Conservation (phyloP, 2,113 vertebrate genomes). For the Baryphthengus martii region DNA sequence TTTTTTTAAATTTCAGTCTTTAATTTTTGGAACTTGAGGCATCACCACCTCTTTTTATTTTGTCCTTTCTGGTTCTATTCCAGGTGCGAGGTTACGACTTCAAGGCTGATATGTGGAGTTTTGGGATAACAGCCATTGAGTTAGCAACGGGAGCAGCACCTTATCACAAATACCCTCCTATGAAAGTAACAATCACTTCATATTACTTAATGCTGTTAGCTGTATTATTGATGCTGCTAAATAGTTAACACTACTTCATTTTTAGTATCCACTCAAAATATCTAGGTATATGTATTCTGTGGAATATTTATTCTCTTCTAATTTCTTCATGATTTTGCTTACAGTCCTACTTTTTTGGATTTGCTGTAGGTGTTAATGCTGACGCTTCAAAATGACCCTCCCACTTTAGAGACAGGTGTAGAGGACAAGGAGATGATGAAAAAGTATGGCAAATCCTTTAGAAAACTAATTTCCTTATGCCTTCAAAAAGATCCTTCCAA, state of each 20-base stretch:
- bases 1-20: neutral
- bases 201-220: neutral
- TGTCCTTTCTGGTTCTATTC: neutral
- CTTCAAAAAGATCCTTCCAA: constrained; percentile 99
- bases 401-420: constrained; percentile 92
- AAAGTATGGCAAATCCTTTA: constrained; percentile 98
- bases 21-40: neutral
- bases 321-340: neutral
- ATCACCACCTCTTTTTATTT: neutral
- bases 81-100: constrained; percentile 99
- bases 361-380: constrained; percentile 93
- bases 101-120: constrained; percentile 99
- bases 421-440: constrained; percentile 98
- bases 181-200: constrained; percentile 86
- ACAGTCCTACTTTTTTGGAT: neutral
- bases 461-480: constrained; percentile 96
- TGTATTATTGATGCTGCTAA: neutral
- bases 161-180: constrained; percentile 97
- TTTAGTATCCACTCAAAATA: neutral
- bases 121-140: constrained; percentile 98
- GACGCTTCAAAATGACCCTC: constrained; percentile 96
- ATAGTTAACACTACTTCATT: neutral
- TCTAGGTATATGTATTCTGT: neutral
- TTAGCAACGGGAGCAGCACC: constrained; percentile 95
- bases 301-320: neutral